phyloP scores from a whole-genome alignment of 2,888 invertebrate species.

The Tenthredo livida region DNA sequence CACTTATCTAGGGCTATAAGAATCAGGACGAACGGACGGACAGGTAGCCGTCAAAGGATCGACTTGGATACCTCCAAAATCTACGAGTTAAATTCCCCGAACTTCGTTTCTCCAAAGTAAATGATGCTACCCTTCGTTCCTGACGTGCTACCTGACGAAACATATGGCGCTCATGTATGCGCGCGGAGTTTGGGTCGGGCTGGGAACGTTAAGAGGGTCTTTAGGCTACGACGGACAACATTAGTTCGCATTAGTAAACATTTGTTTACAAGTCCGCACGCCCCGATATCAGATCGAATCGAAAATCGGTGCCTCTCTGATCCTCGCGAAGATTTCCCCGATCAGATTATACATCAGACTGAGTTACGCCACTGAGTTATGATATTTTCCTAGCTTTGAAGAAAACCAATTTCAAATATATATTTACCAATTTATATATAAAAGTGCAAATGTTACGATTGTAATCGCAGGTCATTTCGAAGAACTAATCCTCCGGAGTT shows the following conservation, averaged over 20 bases:
- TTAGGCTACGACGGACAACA: constrained; percentile 64
- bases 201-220: constrained; percentile 57
- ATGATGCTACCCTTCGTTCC: constrained; percentile 54
- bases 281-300: constrained; percentile 58
- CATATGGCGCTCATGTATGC: constrained; percentile 58
- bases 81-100: constrained; percentile 52
- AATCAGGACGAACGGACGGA: constrained; percentile 60
- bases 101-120: constrained; percentile 57
- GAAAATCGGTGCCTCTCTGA: constrained; percentile 27
- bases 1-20: constrained; percentile 65
- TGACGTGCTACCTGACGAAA: constrained; percentile 58
- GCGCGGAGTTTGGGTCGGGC: constrained; percentile 38
- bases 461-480: too few species aligned
- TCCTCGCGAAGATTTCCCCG: constrained; percentile 36
- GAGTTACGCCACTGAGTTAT: constrained; percentile 10
- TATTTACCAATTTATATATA: too few species aligned
- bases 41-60: constrained; percentile 52
- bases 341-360: constrained; percentile 18
- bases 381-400: neutral
- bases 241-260: constrained; percentile 65
- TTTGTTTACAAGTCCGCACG: constrained; percentile 63
- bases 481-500: too few species aligned
- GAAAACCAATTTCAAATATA: neutral
- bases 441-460: too few species aligned
- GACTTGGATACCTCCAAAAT: constrained; percentile 39